Conservation (phyloP, 2,797 vertebrate genomes). For the Neopelma chrysocephalum region DNA sequence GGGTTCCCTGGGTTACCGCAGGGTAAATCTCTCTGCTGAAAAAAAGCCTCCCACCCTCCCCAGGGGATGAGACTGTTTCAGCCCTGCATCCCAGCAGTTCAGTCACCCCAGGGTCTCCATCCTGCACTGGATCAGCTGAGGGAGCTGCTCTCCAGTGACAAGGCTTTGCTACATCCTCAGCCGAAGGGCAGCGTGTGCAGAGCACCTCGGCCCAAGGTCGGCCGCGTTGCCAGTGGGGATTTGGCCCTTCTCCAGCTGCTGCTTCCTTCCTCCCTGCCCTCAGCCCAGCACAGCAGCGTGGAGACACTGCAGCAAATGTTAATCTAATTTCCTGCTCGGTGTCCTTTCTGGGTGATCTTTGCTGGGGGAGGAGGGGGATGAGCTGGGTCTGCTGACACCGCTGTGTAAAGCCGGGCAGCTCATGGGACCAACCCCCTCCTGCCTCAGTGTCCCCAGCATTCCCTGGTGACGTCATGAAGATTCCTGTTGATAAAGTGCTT, state of each 20-base stretch:
- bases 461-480: fast-evolving
- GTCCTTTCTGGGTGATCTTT: neutral
- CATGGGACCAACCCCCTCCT: neutral
- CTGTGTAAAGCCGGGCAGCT: neutral
- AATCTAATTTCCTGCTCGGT: fast-evolving
- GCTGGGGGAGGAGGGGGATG: neutral
- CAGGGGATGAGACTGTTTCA: fast-evolving
- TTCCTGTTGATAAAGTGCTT: neutral
- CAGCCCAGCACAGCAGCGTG: neutral
- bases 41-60: neutral
- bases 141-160: neutral
- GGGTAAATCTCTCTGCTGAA: neutral
- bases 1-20: neutral
- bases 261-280: neutral
- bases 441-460: neutral
- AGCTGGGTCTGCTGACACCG: neutral
- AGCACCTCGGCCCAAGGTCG: neutral
- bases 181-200: fast-evolving
- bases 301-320: neutral
- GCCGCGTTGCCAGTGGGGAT: fast-evolving
- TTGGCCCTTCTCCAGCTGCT: neutral
- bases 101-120: fast-evolving
- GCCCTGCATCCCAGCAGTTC: fast-evolving
- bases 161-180: neutral
- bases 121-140: fast-evolving